Conservation (phyloP, 2,113 vertebrate genomes). For the Crotalus viridis region DNA sequence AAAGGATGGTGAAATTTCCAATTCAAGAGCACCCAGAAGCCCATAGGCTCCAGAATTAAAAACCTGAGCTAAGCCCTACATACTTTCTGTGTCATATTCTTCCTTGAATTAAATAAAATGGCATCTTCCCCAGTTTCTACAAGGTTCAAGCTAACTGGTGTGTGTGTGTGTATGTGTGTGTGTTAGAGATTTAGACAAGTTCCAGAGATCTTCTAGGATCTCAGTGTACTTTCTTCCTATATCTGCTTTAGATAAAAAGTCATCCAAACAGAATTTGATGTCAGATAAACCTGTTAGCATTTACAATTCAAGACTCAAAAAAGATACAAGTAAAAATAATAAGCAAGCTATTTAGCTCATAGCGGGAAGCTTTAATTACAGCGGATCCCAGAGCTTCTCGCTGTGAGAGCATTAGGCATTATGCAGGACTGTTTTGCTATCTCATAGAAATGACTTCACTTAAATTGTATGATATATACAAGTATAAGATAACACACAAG, state of each 20-base stretch:
- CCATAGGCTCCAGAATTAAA: not conserved
- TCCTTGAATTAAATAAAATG: not conserved
- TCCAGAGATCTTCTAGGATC: not conserved
- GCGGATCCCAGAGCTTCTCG: conserved; percentile 3
- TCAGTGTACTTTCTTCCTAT: not conserved
- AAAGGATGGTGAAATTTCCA: not conserved
- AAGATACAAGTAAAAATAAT: not conserved
- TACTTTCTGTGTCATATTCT: not conserved
- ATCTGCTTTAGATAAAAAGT: conserved; percentile 6
- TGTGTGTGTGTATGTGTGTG: not conserved
- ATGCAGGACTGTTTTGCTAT: not conserved
- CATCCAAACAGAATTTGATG: not conserved
- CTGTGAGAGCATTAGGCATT: not conserved
- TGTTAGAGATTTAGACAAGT: not conserved
- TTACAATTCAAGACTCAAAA: conserved; percentile 1
- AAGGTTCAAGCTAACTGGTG: not conserved
- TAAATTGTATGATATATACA: not conserved
- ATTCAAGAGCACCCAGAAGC: not conserved
- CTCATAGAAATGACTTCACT: not conserved
- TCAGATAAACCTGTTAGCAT: not conserved
- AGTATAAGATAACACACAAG: not conserved
- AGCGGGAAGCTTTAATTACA: not conserved
- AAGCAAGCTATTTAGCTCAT: not conserved
- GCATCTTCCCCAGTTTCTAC: not conserved
- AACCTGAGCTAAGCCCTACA: not conserved